Percentiles rank a stretch among this genome's conserved stretches.
phyloP scores from a whole-genome alignment of 2,797 vertebrate species.

The Oreortyx pictus region DNA sequence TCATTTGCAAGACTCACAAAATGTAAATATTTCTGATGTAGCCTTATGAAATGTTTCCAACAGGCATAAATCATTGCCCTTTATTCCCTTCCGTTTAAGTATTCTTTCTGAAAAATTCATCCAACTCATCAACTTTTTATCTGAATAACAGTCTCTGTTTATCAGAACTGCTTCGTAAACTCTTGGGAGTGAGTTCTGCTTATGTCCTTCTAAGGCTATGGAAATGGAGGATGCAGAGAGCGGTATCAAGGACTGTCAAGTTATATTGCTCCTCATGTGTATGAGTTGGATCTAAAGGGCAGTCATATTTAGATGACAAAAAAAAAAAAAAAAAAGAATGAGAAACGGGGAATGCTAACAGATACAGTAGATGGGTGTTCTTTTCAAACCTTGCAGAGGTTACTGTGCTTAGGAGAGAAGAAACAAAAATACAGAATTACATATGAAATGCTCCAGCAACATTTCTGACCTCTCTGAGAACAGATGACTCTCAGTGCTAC shows the following conservation, averaged over 20 bases:
- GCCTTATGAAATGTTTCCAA: neutral
- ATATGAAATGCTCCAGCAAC: neutral
- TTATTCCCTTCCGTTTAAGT: neutral
- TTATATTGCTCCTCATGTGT: neutral
- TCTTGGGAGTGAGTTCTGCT: neutral
- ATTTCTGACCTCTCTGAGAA: neutral
- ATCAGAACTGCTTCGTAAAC: neutral
- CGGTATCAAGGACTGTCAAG: neutral
- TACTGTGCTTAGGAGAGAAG: neutral
- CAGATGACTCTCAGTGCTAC: neutral
- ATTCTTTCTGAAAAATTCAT: neutral
- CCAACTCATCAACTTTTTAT: neutral
- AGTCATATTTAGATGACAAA: neutral
- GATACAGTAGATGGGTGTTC: neutral
- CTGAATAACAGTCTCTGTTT: neutral
- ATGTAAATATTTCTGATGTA: neutral
- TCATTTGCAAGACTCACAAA: neutral
- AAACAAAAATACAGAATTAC: neutral
- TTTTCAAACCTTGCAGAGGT: neutral
- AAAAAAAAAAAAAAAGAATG: neutral
- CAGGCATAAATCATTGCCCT: neutral
- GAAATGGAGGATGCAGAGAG: neutral
- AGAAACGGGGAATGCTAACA: neutral
- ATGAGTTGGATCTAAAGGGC: neutral
- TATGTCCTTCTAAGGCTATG: neutral